Evolutionary conservation across 2,113 vertebrate species (phyloP).

Genomic region (Spilogale gracilis): DNA sequence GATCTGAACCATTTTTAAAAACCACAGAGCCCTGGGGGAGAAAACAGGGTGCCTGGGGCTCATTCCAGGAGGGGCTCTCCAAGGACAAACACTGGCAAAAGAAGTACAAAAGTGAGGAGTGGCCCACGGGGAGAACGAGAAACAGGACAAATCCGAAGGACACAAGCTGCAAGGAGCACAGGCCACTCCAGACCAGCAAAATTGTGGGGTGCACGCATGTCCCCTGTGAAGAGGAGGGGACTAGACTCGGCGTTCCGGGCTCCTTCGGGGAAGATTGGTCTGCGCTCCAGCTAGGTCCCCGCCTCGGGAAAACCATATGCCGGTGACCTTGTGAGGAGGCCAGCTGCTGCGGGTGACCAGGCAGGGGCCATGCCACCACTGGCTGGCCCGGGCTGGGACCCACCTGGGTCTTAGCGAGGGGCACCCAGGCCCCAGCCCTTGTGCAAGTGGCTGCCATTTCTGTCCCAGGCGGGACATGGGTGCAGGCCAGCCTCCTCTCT

Average conservation of each 20-base stretch:
- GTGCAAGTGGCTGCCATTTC: background rate
- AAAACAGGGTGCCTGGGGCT: background rate
- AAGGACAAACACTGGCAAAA: background rate
- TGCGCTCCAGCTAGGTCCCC: rapidly evolving
- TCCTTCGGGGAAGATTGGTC: background rate
- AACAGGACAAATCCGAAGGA: background rate
- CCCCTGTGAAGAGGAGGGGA: background rate
- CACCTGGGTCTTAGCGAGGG: background rate
- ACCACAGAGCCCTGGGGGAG: background rate
- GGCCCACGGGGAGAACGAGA: background rate
- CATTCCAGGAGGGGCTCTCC: background rate
- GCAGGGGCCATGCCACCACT: background rate
- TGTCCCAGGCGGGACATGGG: background rate
- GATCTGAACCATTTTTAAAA: background rate
- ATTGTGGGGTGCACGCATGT: rapidly evolving
- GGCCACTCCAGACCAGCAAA: background rate
- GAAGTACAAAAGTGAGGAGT: rapidly evolving
- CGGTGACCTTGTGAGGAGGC: background rate
- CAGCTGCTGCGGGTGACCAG: no score
- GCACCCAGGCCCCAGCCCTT: background rate
- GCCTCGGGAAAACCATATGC: rapidly evolving
- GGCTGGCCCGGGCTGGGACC: background rate
- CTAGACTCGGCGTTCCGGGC: background rate
- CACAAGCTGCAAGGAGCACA: rapidly evolving
- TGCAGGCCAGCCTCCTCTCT: background rate